A percentile compares a stretch with the other conserved stretches of the same genome.
Evolutionary conservation across 1,140 invertebrate species (phyloP).

Genomic region (Drosophila micromelanica): DNA sequence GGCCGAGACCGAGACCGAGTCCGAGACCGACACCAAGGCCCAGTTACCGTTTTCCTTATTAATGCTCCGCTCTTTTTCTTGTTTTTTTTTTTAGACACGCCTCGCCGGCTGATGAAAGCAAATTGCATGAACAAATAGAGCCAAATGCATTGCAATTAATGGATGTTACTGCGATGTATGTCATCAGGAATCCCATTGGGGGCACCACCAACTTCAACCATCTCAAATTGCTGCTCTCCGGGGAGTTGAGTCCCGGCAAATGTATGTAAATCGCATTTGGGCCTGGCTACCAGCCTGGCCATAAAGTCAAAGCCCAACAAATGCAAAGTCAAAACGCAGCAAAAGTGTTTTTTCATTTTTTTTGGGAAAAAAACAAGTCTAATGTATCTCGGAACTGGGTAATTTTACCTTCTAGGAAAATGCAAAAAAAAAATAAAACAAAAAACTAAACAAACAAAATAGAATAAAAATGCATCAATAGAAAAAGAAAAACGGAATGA

Average conservation of each 20-base stretch:
- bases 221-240: neutral
- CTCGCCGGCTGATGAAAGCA: constrained; percentile 62
- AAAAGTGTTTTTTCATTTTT: constrained; percentile 19
- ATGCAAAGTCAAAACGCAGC: constrained; percentile 75
- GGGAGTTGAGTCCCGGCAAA: neutral
- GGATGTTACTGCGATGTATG: constrained; percentile 6
- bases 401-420: constrained; percentile 42
- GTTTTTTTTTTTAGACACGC: constrained; percentile 44
- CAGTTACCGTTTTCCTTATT: constrained; percentile 18
- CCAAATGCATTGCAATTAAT: constrained; percentile 46
- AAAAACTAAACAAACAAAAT: constrained; percentile 1
- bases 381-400: constrained; percentile 48
- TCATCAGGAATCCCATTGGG: constrained; percentile 11
- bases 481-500: neutral
- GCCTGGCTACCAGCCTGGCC: constrained; percentile 44
- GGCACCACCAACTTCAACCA: too few species aligned
- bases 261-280: constrained; percentile 9
- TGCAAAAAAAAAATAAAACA: constrained; percentile 24
- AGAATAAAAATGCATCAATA: constrained; percentile 6
- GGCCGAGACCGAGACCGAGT: constrained; percentile 11
- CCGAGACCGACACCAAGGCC: neutral
- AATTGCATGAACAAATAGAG: constrained; percentile 56
- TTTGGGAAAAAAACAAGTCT: neutral
- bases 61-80: too few species aligned
- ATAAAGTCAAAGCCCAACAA: constrained; percentile 76